These are phyloP conservation scores for Onthophagus taurus DNA, from an alignment of 1,140 invertebrate species.

Conservation along the genomic window DNA sequence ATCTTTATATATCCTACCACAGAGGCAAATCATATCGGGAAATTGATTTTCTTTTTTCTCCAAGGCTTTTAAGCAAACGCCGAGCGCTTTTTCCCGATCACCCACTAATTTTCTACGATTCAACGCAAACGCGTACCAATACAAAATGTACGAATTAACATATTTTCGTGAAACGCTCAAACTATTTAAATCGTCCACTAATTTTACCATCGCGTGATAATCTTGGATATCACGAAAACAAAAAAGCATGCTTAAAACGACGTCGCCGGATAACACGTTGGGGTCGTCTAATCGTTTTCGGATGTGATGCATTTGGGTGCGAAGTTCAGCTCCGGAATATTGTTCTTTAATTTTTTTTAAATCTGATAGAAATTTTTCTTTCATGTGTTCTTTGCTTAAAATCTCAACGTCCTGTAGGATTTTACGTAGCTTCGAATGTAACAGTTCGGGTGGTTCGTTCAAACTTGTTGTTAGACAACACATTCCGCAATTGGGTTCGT, in stretches of 20 bases:
- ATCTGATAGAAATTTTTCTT: conserved; percentile 95
- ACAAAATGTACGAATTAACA: conserved; percentile 82
- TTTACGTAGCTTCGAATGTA: conserved; percentile 59
- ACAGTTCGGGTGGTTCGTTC: conserved; percentile 25
- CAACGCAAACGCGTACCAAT: conserved; percentile 93
- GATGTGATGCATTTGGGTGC: conserved; percentile 80
- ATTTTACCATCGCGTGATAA: conserved; percentile 95
- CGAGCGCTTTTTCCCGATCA: conserved; percentile 87
- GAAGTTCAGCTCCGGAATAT: conserved; percentile 77
- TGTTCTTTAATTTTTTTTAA: conserved; percentile 86
- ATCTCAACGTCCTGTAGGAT: conserved; percentile 89
- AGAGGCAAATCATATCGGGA: conserved; percentile 96
- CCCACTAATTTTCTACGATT: conserved; percentile 90
- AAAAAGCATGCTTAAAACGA: conserved; percentile 85
- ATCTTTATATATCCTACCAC: conserved; percentile 98
- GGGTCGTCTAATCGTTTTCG: conserved; percentile 91
- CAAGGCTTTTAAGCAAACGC: conserved; percentile 83
- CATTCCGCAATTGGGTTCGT: conserved; percentile 61
- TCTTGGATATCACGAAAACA: conserved; percentile 91
- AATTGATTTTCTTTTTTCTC: conserved; percentile 90
- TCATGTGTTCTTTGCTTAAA: conserved; percentile 90
- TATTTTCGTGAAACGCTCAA: conserved; percentile 86
- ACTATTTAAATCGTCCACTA: conserved; percentile 92
- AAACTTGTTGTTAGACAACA: conserved; percentile 67
- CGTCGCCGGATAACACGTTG: conserved; percentile 89